A percentile compares a stretch with the other conserved stretches of the same genome.
These are phyloP conservation scores for Centroberyx gerrardi DNA, from an alignment of 2,797 vertebrate genomes.

Conservation along the genomic window DNA sequence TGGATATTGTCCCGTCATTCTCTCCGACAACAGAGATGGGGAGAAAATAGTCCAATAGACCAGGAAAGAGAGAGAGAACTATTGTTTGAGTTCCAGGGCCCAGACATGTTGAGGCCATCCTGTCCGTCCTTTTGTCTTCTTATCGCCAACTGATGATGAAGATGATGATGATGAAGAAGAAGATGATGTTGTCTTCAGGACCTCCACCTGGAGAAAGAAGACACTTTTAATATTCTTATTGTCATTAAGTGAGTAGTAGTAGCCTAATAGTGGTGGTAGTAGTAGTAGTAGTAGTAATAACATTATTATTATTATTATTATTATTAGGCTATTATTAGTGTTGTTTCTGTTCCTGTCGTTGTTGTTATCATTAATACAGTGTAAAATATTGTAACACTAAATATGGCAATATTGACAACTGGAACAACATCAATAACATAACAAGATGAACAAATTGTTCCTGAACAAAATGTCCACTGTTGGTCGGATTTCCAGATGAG, in stretches of 20 bases:
- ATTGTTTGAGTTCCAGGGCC: slow-evolving; percentile 99
- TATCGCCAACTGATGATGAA: slow-evolving; percentile 91
- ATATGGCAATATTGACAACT: no score
- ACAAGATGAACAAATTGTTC: no score
- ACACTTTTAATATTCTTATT: slow-evolving; percentile 4
- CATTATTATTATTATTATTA: not conserved
- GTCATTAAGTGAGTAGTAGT: no score
- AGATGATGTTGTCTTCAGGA: slow-evolving; percentile 88
- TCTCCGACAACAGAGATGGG: not conserved
- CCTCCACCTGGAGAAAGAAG: slow-evolving; percentile 89
- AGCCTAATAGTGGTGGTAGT: no score
- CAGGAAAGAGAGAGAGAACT: slow-evolving; percentile 63
- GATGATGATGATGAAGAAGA: slow-evolving; percentile 52
- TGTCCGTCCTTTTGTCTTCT: slow-evolving; percentile 98
- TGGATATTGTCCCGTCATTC: slow-evolving; percentile 3
- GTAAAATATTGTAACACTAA: not conserved
- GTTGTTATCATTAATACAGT: not conserved
- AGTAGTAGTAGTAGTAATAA: not conserved
- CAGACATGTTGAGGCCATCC: slow-evolving; percentile 99
- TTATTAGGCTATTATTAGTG: not conserved
- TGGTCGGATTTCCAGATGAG: no score
- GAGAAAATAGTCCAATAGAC: not conserved
- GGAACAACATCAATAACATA: no score
- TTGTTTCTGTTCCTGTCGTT: not conserved
- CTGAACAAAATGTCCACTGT: no score